Evolutionary conservation across 2,113 vertebrate genomes (phyloP).

Genomic region (Anser cygnoides): DNA sequence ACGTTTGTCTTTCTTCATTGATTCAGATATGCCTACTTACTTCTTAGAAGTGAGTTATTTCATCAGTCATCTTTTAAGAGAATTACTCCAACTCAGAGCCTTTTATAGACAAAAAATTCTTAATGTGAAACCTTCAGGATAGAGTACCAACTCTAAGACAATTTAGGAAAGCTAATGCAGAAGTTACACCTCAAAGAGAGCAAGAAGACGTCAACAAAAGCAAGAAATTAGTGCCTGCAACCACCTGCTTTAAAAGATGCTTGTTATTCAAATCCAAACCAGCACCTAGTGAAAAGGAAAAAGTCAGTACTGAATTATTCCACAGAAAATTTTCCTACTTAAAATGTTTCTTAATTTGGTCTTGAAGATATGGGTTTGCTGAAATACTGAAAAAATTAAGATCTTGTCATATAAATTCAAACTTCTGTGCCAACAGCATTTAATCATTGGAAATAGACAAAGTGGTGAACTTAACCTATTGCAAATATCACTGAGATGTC

Average conservation of each 20-base stretch:
- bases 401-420: neutral
- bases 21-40: neutral
- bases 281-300: neutral
- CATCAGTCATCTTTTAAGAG: neutral
- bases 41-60: neutral
- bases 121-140: neutral
- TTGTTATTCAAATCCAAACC: neutral
- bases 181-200: neutral
- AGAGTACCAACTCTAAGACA: neutral
- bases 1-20: neutral
- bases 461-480: neutral
- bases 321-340: neutral
- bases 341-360: neutral
- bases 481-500: neutral
- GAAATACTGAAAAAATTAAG: neutral
- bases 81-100: neutral
- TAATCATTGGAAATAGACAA: neutral
- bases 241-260: neutral
- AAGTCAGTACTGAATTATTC: neutral
- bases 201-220: neutral
- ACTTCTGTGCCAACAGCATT: neutral
- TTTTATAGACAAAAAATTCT: neutral
- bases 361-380: neutral
- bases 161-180: neutral
- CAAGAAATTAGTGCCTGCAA: neutral